Conservation (phyloP, 2,888 invertebrate genomes). For the Cataglyphis albicans region DNA sequence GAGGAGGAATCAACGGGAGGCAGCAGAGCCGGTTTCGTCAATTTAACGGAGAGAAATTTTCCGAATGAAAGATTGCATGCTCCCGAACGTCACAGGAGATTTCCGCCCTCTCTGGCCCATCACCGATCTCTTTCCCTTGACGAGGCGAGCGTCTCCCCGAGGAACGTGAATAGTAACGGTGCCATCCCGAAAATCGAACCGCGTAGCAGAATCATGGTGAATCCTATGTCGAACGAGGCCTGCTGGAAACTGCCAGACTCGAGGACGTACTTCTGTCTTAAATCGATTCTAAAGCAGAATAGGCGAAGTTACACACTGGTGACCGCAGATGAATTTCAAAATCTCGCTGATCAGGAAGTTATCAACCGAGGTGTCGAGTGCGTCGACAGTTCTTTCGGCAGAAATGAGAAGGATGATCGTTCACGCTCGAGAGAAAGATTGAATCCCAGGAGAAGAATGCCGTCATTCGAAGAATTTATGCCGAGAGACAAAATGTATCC, state of each 20-base stretch:
- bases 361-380: neutral
- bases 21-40: slow-evolving; percentile 57
- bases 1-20: slow-evolving; percentile 72
- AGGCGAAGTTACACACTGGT: slow-evolving; percentile 82
- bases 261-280: slow-evolving; percentile 82
- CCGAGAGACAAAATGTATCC: slow-evolving; percentile 47
- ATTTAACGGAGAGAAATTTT: slow-evolving; percentile 22
- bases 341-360: slow-evolving; percentile 53
- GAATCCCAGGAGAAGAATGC: slow-evolving; percentile 59
- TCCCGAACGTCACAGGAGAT: neutral
- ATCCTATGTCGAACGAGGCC: slow-evolving; percentile 76
- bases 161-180: slow-evolving; percentile 61
- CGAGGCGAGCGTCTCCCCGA: slow-evolving; percentile 37
- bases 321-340: slow-evolving; percentile 77
- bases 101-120: slow-evolving; percentile 34
- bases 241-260: slow-evolving; percentile 73
- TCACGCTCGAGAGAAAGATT: slow-evolving; percentile 67
- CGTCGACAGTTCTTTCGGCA: slow-evolving; percentile 56
- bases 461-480: slow-evolving; percentile 44
- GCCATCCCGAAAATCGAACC: slow-evolving; percentile 78
- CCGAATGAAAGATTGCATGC: neutral
- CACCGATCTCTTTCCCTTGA: slow-evolving; percentile 55
- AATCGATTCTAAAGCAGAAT: slow-evolving; percentile 84
- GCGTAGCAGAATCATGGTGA: slow-evolving; percentile 76
- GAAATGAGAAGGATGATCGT: slow-evolving; percentile 47